Evolutionary conservation across 2,888 invertebrate species (phyloP).

Genomic region (Melanostoma mellinum): DNA sequence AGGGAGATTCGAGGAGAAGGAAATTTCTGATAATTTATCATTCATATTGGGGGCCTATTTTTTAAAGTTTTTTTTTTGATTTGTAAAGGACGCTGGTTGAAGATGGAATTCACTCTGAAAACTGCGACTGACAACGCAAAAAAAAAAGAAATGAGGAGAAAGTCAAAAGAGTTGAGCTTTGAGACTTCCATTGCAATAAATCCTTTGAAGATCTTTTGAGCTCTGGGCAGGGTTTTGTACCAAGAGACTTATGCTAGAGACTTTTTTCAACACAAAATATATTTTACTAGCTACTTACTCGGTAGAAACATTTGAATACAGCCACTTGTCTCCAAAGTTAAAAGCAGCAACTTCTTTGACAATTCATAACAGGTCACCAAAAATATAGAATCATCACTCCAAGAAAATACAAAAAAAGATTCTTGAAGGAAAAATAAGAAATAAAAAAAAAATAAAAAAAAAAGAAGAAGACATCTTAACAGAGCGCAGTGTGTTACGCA

Average conservation of each 20-base stretch:
- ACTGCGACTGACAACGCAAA: too few species aligned
- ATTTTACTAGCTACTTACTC: too few species aligned
- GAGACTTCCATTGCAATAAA: too few species aligned
- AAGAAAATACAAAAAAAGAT: conserved; percentile 22
- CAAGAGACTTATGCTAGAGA: too few species aligned
- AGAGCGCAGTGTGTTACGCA: conserved; percentile 65
- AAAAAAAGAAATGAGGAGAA: too few species aligned
- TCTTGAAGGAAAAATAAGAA: conserved; percentile 43
- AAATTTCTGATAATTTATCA: conserved; percentile 63
- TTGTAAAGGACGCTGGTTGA: too few species aligned
- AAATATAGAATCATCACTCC: conserved; percentile 50
- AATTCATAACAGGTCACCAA: conserved; percentile 69
- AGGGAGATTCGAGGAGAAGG: conserved; percentile 8
- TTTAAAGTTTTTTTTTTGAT: conserved; percentile 43
- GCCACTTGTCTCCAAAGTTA: conserved; percentile 35
- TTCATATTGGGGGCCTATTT: conserved; percentile 40
- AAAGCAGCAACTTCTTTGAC: conserved; percentile 49
- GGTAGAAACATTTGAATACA: conserved; percentile 22
- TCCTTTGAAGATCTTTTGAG: too few species aligned
- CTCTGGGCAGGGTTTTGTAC: too few species aligned
- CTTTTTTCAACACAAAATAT: too few species aligned
- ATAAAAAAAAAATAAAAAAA: conserved; percentile 27
- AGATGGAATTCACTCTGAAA: too few species aligned
- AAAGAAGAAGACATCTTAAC: conserved; percentile 61
- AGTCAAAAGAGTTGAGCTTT: too few species aligned